Percentiles rank a stretch among this genome's conserved stretches.
Evolutionary conservation across 2,797 vertebrate species (phyloP).

Genomic region (Todus mexicanus): DNA sequence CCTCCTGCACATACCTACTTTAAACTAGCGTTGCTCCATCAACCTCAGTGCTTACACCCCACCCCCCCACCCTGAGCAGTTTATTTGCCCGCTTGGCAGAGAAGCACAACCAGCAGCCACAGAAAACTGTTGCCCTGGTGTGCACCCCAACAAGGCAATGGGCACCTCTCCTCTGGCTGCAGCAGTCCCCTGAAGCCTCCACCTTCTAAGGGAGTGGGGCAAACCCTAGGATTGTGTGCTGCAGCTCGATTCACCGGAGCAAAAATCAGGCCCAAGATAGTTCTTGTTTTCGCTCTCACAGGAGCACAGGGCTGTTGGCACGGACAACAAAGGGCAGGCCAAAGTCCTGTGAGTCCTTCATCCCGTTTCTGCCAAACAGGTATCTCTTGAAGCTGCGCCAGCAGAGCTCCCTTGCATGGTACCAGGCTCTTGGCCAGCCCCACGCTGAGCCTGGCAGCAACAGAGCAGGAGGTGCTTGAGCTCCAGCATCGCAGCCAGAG

Average conservation of each 20-base stretch:
- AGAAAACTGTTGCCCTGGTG: fast-evolving
- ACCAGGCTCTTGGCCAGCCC: background rate
- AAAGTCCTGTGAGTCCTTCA: background rate
- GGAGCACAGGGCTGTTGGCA: background rate
- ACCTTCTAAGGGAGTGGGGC: background rate
- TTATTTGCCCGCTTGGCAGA: background rate
- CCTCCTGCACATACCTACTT: background rate
- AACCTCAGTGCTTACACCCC: background rate
- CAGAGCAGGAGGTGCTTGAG: background rate
- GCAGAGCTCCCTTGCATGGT: fast-evolving
- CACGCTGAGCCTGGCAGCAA: background rate
- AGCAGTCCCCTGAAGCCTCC: background rate
- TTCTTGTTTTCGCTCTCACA: background rate
- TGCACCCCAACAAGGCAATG: fast-evolving
- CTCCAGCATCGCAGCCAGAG: fast-evolving
- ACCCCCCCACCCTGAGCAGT: background rate
- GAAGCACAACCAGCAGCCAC: background rate
- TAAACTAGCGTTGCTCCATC: background rate
- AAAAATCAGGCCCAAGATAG: background rate
- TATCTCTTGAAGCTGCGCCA: background rate
- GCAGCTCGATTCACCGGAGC: background rate
- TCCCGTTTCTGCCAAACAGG: background rate
- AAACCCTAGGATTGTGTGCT: background rate
- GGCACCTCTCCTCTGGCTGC: background rate
- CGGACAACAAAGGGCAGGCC: background rate